Base-by-base conservation (phyloP, 2,113 vertebrate species). In the Vulpes lagopus region DNA sequence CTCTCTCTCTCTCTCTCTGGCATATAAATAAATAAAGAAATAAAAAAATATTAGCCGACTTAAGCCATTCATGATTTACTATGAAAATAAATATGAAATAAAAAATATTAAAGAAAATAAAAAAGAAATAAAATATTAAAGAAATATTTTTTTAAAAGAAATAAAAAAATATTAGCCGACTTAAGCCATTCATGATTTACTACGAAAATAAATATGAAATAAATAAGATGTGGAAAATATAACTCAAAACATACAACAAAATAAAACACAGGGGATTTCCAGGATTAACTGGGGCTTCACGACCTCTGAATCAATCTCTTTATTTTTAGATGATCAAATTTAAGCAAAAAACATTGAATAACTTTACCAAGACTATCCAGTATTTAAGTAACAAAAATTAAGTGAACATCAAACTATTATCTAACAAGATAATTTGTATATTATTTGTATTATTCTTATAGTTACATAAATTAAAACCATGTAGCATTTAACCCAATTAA, bases 371-470 rank as follows among this genome's bases (percentile, higher is more conserved):
- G 80, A 14, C 90, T 38, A 87, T 7, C 38, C 10, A 82, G 23
- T 71, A 90, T 62, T 85, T 91, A 90, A 95, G 23, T 59, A 79
- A 12, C 11, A 83, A 93, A 95, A 97, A 64, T 86, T 53, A 95
- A 96, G 89, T 83, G 85, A 89, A 92, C 82, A 9, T 5, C 11
- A 96, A 96, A 86, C 71, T 89, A 81, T 85, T 5, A 84, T 60
- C 19, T 83, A 83, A 88, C 59, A 74, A 91, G 3, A 79, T 60
- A 35, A 80, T 71, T 30, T 92, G 2, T 59, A n/a, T 59, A 49
- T 76, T 86, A 85, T 55, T 76, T 89, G 80, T 51, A 89, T 69
- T 85, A 82, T 79, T 88, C 27, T 35, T 69, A 14, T 60, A 67
- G 10, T 83, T 79, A 69, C 2, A 38, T 30, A 79, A 94, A 65